A percentile compares a stretch with the other conserved stretches of the same genome.
phyloP scores from a whole-genome alignment of 2,888 invertebrate genomes.

The Fragum fragum region DNA sequence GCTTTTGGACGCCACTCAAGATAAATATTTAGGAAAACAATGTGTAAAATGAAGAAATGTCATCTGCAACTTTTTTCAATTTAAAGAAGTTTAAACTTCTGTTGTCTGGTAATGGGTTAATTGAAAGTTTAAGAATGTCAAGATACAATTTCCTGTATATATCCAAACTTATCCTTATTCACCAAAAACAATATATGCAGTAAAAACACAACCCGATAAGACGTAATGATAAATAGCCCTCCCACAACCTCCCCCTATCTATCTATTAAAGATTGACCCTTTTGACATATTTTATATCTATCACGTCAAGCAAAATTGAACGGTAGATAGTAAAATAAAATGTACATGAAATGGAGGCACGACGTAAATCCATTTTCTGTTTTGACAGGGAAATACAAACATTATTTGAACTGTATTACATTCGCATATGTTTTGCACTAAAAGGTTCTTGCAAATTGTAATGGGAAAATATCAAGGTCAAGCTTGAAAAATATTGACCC shows the following conservation, averaged over 20 bases:
- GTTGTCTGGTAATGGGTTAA: constrained; percentile 9
- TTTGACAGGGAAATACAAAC: too few relatives aligned
- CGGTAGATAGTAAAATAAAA: not conserved
- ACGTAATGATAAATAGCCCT: constrained; percentile 24
- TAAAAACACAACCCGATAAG: constrained; percentile 4
- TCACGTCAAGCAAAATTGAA: not conserved
- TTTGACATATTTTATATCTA: not conserved
- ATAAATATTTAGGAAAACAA: too few relatives aligned
- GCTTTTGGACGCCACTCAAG: too few relatives aligned
- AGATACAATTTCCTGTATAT: constrained; percentile 14
- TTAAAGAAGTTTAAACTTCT: not conserved
- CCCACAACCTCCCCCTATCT: constrained; percentile 34
- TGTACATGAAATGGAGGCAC: not conserved
- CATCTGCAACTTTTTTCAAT: not conserved
- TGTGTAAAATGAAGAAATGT: too few relatives aligned
- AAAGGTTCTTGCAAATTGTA: too few relatives aligned
- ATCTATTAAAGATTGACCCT: not conserved
- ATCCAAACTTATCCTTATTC: constrained; percentile 6
- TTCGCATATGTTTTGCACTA: too few relatives aligned
- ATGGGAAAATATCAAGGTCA: too few relatives aligned
- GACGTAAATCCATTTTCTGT: too few relatives aligned
- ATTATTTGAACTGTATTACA: too few relatives aligned
- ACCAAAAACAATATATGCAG: not conserved
- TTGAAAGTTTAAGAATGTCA: not conserved
- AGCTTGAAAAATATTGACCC: too few relatives aligned